Conservation (phyloP, 2,888 invertebrate genomes). For the Lutraria lutraria region DNA sequence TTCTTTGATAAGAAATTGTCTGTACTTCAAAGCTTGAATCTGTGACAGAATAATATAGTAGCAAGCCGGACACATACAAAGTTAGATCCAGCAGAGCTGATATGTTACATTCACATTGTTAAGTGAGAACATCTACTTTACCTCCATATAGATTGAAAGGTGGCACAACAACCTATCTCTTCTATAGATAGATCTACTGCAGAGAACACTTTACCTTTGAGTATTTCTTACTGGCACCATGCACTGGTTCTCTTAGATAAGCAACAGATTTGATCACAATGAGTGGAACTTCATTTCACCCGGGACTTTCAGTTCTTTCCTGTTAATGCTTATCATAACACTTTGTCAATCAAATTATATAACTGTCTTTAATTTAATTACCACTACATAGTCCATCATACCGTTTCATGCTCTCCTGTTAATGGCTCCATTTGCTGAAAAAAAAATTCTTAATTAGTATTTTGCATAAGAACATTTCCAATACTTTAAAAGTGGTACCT, state of each 20-base stretch:
- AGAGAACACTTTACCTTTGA: neutral
- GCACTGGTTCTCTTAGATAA: neutral
- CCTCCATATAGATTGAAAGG: neutral
- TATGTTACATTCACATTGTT: conserved; percentile 5
- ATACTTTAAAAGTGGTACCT: neutral
- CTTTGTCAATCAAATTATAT: conserved; percentile 22
- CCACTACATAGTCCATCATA: conserved; percentile 56
- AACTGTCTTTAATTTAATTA: neutral
- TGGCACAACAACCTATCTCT: neutral
- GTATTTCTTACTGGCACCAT: neutral
- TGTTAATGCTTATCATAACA: neutral
- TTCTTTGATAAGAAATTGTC: neutral
- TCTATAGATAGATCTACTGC: neutral
- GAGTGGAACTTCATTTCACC: neutral
- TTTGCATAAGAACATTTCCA: neutral
- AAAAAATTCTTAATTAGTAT: conserved; percentile 20
- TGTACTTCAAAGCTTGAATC: neutral
- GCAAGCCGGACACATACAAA: neutral
- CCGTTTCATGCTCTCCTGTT: conserved; percentile 62
- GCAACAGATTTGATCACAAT: neutral
- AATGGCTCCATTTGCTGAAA: conserved; percentile 75
- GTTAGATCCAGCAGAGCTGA: conserved; percentile 5
- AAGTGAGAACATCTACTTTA: neutral
- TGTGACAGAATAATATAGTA: conserved; percentile 3
- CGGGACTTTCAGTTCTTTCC: neutral